Evolutionary conservation across 2,888 invertebrate species (phyloP), one percentile per base, ranked within the genome.

Genomic region (Lepidocyrtinus sp.): DNA sequence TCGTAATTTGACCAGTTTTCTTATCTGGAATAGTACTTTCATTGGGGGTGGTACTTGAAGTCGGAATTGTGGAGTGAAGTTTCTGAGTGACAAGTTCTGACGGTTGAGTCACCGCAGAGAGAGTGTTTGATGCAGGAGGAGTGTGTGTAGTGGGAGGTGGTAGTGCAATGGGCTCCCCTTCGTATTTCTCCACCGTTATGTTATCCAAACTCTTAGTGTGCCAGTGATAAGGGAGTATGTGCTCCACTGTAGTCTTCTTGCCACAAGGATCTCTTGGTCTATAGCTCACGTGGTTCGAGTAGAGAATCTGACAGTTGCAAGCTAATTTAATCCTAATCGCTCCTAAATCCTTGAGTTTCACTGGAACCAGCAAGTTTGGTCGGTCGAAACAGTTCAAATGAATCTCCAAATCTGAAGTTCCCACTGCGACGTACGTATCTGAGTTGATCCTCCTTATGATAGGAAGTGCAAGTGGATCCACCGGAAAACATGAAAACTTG

Each of bases 221-320:
- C 84, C 84, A 84, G 24, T 84, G 84, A 24, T 78, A 81, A 9
- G 84, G 84, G 22, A 84, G 50, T 24, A 84, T 70, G 15, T 81
- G 81, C 25, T 69, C 65, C 1, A 84, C 71, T 0, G 7, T 71
- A 1, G 75, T 73, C 45, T 82, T 82, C 0, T 46, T 50, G 2
- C 55, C 45, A 24, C 84, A 84, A 15, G 78, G 75, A 12, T 70
- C 55, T 17, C 62, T 69, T 0, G 84, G 84, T 50, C 75, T 21
- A 22, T 82, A 82, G 2, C 63, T 55, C 12, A 82, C 84, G 22
- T 81, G 79, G 65, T 75, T 79, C 22, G 82, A 65, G 24, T 84
- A 84, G 17, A 81, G 68, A 45, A 84, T 64, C 22, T 80, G 82
- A 69, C 84, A 84, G 62, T 82, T 79, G 62, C 84, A 84, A 1